Evolutionary conservation across 2,113 vertebrate genomes (phyloP).

Genomic region (Atractosteus spatula): DNA sequence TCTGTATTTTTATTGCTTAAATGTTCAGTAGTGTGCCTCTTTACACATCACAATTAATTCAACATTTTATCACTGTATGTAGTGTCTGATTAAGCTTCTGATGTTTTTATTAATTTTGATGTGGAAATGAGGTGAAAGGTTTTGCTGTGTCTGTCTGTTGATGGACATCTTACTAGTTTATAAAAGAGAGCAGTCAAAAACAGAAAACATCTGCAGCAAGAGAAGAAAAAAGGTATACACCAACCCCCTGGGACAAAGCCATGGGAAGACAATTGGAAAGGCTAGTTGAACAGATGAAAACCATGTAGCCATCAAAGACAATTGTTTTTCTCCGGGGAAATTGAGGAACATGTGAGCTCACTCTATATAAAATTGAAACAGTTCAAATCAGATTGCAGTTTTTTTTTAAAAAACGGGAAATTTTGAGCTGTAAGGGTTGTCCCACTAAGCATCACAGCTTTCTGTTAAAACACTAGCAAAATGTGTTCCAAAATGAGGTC

Average conservation of each 20-base stretch:
- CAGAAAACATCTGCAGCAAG: slow-evolving; percentile 56
- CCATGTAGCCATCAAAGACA: slow-evolving; percentile 42
- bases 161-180: too few species aligned
- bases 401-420: too few species aligned
- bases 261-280: slow-evolving; percentile 48
- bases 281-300: slow-evolving; percentile 30
- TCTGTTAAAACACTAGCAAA: not conserved
- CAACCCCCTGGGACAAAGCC: slow-evolving; percentile 40
- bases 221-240: slow-evolving; percentile 49
- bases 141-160: not conserved
- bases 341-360: slow-evolving; percentile 12
- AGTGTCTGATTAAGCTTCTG: not conserved
- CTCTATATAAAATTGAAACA: not conserved
- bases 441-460: not conserved
- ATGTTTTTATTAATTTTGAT: not conserved
- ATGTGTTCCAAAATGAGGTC: slow-evolving; percentile 6
- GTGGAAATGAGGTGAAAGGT: not conserved
- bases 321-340: slow-evolving; percentile 29
- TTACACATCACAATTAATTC: not conserved
- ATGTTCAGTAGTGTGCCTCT: too few species aligned
- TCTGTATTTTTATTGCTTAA: too few species aligned
- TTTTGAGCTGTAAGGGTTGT: not conserved
- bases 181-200: slow-evolving; percentile 14
- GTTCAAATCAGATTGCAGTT: too few species aligned
- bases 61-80: not conserved